Conservation (phyloP, 2,797 vertebrate genomes). For the Sus cebifrons region DNA sequence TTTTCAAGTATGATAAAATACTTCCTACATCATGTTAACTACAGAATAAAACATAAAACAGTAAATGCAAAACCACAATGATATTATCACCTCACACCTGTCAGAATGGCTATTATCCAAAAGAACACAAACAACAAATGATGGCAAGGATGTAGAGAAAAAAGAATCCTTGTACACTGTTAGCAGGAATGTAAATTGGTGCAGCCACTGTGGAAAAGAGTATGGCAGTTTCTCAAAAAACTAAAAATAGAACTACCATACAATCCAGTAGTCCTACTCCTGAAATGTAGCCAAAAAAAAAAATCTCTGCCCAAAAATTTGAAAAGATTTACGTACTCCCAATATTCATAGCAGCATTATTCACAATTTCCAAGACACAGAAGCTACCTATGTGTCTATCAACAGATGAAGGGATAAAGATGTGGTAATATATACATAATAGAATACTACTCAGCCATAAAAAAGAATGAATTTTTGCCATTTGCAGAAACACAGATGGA, state of each 20-base stretch:
- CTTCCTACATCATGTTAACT: not conserved
- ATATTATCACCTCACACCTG: not conserved
- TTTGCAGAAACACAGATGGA: not conserved
- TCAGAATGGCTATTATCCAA: not conserved
- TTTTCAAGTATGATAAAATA: constrained; percentile 52
- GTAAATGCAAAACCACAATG: not conserved
- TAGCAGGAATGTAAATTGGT: not conserved
- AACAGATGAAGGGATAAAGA: not conserved
- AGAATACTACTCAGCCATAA: not conserved
- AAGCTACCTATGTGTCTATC: not conserved
- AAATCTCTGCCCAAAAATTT: not conserved
- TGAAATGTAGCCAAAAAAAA: not conserved
- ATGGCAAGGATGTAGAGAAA: not conserved
- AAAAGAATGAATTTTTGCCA: not conserved
- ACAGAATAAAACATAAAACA: not conserved
- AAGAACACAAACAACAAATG: too few species aligned
- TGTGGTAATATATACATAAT: too few species aligned
- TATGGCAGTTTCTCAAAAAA: not conserved
- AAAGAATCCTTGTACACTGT: not conserved
- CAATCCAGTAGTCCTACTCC: not conserved
- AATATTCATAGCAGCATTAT: not conserved
- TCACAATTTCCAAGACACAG: not conserved
- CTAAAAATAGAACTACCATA: not conserved
- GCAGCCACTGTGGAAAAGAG: not conserved
- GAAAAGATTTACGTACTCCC: not conserved